Evolutionary conservation across 2,797 vertebrate genomes (phyloP), one percentile per base, ranked within the genome.

Genomic region (Cyprinella venusta): DNA sequence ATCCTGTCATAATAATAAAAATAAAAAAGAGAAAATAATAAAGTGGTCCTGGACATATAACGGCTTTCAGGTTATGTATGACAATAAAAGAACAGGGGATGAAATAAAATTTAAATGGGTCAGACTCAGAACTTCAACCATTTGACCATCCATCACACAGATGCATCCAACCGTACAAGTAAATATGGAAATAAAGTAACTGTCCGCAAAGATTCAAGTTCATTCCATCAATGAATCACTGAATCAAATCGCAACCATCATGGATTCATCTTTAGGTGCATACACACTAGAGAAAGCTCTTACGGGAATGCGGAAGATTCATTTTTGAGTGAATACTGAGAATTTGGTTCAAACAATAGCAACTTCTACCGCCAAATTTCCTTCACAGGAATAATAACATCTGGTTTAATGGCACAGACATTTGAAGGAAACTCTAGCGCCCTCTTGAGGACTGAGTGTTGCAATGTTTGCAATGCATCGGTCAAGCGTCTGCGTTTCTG

Each of bases 1-100:
- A 2, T 61, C 24, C 24, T 63, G 59, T 63, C 21, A 9, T 21
- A 54, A 54, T 13, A 61, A 54, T 2, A 50, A 50, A 6, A 16
- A 12, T n/a, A n/a, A 63, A 6, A 61, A 6, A 63, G 59, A 63
- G 59, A 63, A 63, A 63, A 63, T 63, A 63, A 30, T 30, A 63
- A 89, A 92, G 91, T 92, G 91, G 90, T 93, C 91, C 90, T 93
- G 88, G 90, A 91, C 90, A 91, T 84, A 91, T 30, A 2, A 89
- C 88, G n/a, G 24, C 86, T 87, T 91, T 88, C 86, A 92, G 89
- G 87, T 89, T 88, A 63, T 80, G 64, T 87, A 85, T 87, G 86
- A 86, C 89, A 50, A 76, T 84, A 89, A 67, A 91, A 30, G 65
- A 48, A 80, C 52, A 79, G 79, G 8, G 64, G 16, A 52, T 18